Conservation (phyloP, 2,113 vertebrate genomes). For the Rhabdornis inornatus region DNA sequence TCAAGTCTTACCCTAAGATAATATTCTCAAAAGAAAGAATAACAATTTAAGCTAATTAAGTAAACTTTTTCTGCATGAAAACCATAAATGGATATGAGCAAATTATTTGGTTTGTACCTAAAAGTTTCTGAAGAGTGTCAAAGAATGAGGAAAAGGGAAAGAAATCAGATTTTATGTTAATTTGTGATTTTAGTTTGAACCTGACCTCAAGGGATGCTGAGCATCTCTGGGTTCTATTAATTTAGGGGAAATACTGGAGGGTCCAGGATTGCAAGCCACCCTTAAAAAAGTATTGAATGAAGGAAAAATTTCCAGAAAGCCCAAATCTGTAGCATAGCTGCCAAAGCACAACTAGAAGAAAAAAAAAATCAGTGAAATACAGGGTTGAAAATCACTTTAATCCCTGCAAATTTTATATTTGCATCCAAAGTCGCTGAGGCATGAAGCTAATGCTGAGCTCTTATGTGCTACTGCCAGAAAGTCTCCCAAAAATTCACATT, state of each 20-base stretch:
- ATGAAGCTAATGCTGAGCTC: rapidly evolving
- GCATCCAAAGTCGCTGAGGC: background rate
- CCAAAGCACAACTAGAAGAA: background rate
- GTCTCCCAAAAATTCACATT: background rate
- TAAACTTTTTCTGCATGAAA: background rate
- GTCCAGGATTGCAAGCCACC: background rate
- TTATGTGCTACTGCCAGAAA: background rate
- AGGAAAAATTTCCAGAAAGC: background rate
- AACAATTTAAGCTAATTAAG: background rate
- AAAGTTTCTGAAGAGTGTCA: background rate
- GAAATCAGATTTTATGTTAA: background rate
- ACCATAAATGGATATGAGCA: background rate
- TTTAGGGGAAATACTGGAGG: background rate
- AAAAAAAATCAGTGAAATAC: background rate
- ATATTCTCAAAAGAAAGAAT: background rate
- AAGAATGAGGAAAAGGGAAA: background rate
- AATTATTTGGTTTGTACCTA: background rate
- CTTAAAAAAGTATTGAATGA: background rate
- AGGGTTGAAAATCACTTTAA: background rate
- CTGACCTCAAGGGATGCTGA: background rate
- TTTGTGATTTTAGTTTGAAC: background rate
- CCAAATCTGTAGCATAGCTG: background rate
- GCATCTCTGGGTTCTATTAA: background rate
- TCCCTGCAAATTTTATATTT: background rate
- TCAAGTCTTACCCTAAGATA: background rate